Evolutionary conservation across 2,888 invertebrate species (phyloP), one percentile per base, ranked within the genome.

Genomic region (Leptothorax acervorum): DNA sequence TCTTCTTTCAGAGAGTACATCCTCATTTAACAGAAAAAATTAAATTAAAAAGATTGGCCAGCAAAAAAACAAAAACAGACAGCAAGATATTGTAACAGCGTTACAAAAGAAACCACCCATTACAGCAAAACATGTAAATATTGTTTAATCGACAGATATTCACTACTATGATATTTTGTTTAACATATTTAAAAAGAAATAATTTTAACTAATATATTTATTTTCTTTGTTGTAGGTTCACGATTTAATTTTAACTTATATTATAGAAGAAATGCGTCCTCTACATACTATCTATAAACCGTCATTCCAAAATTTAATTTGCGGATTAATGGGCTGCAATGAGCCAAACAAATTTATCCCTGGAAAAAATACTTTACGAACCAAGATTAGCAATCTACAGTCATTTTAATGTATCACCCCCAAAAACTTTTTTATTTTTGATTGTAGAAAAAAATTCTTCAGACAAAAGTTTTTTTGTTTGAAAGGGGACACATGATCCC

Each of bases 231-330:
- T 70, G 18, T 6, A 70, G 53, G 1, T 53, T 3, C 70, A 70
- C 12, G 23, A 53, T 39, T 70, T 53, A 70, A 70, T 70, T 39
- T 35, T 70, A 23, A 70, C 5, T n/a, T 53, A 70, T 53, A 5
- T 70, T n/a, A 53, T 70, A 1, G 53, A 70, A 70, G 70, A 70
- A 39, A 70, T 70, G 53, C 35, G 70, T 53, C 70, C 53, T 6
- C n/a, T 53, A 1, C 53, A 35, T 12, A 70, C 53, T 6, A 3
- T 70, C 0, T n/a, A 70, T 1, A 70, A 70, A 53, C 39, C 53
- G 3, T 23, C 68, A 5, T 70, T 53, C 4, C n/a, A 15, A 70
- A 70, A 23, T 53, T 70, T 70, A 70, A 53, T 53, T n/a, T 53
- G 12, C n/a, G 39, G 39, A 70, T 12, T 70, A n/a, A 18, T 35